phyloP scores from a whole-genome alignment of 2,797 vertebrate genomes.

The Strix occidentalis region DNA sequence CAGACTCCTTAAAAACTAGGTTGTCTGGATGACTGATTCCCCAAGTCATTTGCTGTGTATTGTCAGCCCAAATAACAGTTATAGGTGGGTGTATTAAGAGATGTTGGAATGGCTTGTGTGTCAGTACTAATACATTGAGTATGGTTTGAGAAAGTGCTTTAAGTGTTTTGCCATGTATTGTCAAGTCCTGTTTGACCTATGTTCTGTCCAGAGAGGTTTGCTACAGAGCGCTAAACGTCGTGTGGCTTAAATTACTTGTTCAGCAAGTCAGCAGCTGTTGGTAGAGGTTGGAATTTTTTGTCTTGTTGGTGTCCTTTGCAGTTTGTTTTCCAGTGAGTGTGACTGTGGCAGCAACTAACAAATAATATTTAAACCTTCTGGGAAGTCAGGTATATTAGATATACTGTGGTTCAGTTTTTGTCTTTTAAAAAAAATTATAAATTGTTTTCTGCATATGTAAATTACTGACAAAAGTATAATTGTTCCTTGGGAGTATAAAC shows the following conservation, averaged over 20 bases:
- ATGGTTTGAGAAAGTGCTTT: not conserved
- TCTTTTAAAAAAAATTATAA: not conserved
- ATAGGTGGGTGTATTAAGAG: accelerated
- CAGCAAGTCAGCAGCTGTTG: not conserved
- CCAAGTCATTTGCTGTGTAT: accelerated
- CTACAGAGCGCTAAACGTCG: accelerated
- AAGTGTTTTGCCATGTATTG: accelerated
- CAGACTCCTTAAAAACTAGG: not conserved
- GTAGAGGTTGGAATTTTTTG: not conserved
- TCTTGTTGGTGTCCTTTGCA: not conserved
- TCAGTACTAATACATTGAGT: accelerated
- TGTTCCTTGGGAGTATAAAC: accelerated
- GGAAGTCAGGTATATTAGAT: accelerated
- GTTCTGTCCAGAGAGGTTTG: not conserved
- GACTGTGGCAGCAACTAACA: not conserved
- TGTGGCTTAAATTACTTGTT: accelerated
- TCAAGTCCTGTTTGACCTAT: not conserved
- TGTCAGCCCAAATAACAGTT: not conserved
- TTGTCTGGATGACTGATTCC: not conserved
- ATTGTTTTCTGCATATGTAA: not conserved
- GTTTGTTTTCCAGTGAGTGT: not conserved
- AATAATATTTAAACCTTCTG: not conserved
- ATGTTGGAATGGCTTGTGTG: not conserved
- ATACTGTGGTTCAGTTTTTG: not conserved
- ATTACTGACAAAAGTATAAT: not conserved